phyloP scores from a whole-genome alignment of 2,888 invertebrate genomes.

The Tipula vernalis region DNA sequence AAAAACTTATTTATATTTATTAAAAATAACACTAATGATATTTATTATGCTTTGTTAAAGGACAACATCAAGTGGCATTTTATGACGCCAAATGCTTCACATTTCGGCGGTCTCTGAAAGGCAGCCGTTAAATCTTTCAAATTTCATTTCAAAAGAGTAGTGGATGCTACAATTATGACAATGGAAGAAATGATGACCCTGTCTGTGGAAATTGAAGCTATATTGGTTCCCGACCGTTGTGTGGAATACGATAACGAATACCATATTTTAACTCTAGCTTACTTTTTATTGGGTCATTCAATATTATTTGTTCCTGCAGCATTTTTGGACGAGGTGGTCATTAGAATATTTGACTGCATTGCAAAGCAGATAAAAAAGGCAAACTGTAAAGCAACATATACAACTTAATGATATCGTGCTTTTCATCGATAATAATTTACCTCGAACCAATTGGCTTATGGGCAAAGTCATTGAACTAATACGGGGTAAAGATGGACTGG shows the following conservation, averaged over 20 bases:
- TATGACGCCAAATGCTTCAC: background rate
- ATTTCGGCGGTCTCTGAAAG: background rate
- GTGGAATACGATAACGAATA: constrained; percentile 12
- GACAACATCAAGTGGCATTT: background rate
- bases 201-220: constrained; percentile 23
- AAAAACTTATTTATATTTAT: background rate
- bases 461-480: constrained; percentile 19
- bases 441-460: constrained; percentile 20
- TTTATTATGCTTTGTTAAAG: background rate
- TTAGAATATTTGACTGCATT: no score
- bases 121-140: background rate
- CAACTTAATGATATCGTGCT: no score
- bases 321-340: no score
- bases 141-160: constrained; percentile 11
- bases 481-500: constrained; percentile 22
- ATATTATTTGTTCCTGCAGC: no score
- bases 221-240: constrained; percentile 24
- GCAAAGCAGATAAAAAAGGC: no score
- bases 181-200: constrained; percentile 25
- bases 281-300: no score
- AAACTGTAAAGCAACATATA: no score
- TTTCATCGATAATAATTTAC: constrained; percentile 18
- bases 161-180: constrained; percentile 20
- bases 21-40: constrained; percentile 9
- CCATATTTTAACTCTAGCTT: no score